Evolutionary conservation across 2,797 vertebrate species (phyloP).

Genomic region (Selene dorsalis): DNA sequence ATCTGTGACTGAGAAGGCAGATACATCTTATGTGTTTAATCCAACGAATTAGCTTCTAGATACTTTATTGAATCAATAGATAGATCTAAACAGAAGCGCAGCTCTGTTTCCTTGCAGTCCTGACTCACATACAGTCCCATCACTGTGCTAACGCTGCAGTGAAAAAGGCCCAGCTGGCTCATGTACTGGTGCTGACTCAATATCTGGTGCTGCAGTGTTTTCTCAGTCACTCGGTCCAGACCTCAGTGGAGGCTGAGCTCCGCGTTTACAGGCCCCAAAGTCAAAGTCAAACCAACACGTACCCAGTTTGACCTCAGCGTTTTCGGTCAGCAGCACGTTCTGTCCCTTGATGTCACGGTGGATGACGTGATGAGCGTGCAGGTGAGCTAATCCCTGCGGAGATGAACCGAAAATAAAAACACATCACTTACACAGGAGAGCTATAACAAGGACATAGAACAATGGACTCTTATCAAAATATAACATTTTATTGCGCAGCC

Average conservation of each 20-base stretch:
- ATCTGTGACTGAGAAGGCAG: not conserved
- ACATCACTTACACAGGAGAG: not conserved
- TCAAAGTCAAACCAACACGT: constrained; percentile 57
- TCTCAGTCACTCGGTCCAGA: not conserved
- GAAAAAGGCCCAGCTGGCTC: constrained; percentile 5
- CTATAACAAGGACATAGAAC: not conserved
- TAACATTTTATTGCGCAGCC: not conserved
- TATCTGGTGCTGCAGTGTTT: constrained; percentile 24
- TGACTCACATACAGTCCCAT: not conserved
- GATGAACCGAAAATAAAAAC: not conserved
- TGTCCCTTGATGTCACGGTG: constrained; percentile 99
- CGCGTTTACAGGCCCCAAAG: not conserved
- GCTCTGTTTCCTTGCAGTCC: not conserved
- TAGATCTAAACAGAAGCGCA: no score
- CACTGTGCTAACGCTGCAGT: not conserved
- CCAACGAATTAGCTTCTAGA: not conserved
- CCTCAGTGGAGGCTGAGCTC: not conserved
- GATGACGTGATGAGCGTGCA: constrained; percentile 98
- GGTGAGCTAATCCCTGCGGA: constrained; percentile 93
- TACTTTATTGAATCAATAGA: not conserved
- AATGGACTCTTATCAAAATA: not conserved
- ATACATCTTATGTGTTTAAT: not conserved
- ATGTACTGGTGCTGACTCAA: constrained; percentile 9
- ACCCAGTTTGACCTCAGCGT: constrained; percentile 98
- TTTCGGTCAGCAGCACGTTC: constrained; percentile 97